Percentiles rank a stretch among this genome's conserved stretches.
phyloP scores from a whole-genome alignment of 1,140 invertebrate species.

The Drosophila oshimai region DNA sequence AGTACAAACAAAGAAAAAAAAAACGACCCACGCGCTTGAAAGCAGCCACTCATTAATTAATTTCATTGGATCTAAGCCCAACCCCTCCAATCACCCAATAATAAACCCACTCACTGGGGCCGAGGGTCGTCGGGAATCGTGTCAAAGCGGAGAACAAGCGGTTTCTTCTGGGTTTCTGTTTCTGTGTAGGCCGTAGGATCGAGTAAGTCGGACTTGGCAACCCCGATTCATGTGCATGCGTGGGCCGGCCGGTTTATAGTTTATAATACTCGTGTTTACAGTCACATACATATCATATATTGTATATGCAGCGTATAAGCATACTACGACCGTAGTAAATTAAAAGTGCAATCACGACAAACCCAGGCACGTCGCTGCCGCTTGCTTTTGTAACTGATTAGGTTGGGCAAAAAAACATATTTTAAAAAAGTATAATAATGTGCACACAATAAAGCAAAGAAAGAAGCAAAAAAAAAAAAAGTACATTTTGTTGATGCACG shows the following conservation, averaged over 20 bases:
- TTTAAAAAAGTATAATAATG: conserved; percentile 2
- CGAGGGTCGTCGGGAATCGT: conserved; percentile 32
- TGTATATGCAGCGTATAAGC: conserved; percentile 8
- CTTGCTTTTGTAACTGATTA: conserved; percentile 70
- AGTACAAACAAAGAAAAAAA: conserved; percentile 19
- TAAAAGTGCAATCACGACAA: conserved; percentile 72
- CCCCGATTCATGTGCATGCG: conserved; percentile 53
- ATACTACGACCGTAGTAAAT: conserved; percentile 64
- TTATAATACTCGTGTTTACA: conserved; percentile 12
- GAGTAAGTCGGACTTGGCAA: conserved; percentile 11
- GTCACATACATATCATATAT: too few relatives aligned
- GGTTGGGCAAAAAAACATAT: conserved; percentile 37
- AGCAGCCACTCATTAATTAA: conserved; percentile 52
- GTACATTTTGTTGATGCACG: conserved; percentile 64
- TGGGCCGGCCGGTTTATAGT: conserved; percentile 65
- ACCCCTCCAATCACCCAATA: neutral
- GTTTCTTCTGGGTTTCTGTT: too few relatives aligned
- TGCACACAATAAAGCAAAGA: conserved; percentile 13
- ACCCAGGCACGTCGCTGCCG: conserved; percentile 50
- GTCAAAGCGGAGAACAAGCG: conserved; percentile 45
- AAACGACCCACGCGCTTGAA: conserved; percentile 16
- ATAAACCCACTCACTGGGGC: conserved; percentile 1
- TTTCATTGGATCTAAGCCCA: conserved; percentile 61
- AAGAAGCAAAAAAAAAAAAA: conserved; percentile 23
- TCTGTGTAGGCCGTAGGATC: conserved; percentile 44